Evolutionary conservation across 2,113 vertebrate species (phyloP).

Genomic region (Entelurus aequoreus): DNA sequence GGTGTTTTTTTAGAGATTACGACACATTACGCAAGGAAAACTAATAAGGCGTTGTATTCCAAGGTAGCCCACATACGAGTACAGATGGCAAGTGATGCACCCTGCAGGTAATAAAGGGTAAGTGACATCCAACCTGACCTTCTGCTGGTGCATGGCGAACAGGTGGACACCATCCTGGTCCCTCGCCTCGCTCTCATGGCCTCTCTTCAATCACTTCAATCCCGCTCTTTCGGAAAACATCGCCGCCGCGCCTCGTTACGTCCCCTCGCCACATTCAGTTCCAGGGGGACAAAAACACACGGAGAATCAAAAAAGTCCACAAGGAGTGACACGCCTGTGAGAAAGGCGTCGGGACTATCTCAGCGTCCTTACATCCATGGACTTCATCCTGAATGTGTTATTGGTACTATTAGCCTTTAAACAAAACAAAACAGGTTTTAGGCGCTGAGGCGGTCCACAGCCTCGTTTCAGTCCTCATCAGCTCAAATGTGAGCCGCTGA

Average conservation of each 20-base stretch:
- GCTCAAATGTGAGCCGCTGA: conserved; percentile 56
- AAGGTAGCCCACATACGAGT: neutral
- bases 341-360: conserved; percentile 18
- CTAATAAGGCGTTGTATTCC: too few relatives aligned
- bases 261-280: conserved; percentile 8
- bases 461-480: conserved; percentile 38
- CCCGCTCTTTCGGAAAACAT: conserved; percentile 37
- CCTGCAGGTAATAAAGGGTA: conserved; percentile 3
- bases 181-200: conserved; percentile 66
- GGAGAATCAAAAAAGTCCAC: neutral
- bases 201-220: conserved; percentile 51
- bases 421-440: neutral
- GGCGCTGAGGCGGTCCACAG: conserved; percentile 28
- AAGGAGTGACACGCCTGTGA: conserved; percentile 21
- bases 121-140: conserved; percentile 64
- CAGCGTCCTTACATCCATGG: neutral
- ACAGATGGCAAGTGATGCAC: neutral
- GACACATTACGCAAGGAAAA: too few relatives aligned
- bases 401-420: too few relatives aligned
- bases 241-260: conserved; percentile 17
- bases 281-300: neutral
- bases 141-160: conserved; percentile 74
- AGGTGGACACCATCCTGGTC: conserved; percentile 72
- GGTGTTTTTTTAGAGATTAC: too few relatives aligned
- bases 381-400: neutral